Conservation (phyloP, 1,140 invertebrate genomes). For the Hycleus phaleratus region DNA sequence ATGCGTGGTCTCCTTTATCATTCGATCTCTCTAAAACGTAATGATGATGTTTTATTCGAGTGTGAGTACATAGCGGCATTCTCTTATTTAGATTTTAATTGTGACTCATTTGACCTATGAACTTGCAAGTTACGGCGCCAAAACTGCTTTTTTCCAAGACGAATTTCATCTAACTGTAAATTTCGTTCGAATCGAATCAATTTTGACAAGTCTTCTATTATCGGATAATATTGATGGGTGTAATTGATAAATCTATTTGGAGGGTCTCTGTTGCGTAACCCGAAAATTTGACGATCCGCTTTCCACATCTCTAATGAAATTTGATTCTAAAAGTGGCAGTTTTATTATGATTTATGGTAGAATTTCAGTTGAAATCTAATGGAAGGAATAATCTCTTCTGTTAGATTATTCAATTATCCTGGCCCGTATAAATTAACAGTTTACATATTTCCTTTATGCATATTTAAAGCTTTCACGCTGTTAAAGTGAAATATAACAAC, state of each 20-base stretch:
- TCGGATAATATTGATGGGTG: not conserved
- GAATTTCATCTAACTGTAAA: not conserved
- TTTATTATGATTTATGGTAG: too few species aligned
- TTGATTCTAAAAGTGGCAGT: too few species aligned
- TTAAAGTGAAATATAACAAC: conserved; percentile 6
- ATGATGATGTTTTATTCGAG: conserved; percentile 20
- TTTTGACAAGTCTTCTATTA: not conserved
- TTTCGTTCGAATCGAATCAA: not conserved
- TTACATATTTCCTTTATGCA: too few species aligned
- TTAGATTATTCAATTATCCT: too few species aligned
- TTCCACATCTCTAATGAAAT: not conserved
- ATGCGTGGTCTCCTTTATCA: too few species aligned
- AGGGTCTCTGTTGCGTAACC: too few species aligned
- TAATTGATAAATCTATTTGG: too few species aligned
- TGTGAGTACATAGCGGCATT: conserved; percentile 15
- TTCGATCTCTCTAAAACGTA: not conserved
- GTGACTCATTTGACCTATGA: conserved; percentile 20
- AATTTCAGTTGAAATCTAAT: too few species aligned
- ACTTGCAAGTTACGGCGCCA: conserved; percentile 4
- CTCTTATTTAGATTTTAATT: conserved; percentile 2
- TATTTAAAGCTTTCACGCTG: not conserved
- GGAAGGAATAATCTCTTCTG: too few species aligned
- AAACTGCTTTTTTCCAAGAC: not conserved
- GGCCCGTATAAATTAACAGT: too few species aligned
- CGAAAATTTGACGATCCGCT: not conserved